A percentile compares a stretch with the other conserved stretches of the same genome.
Conservation (phyloP, 2,888 invertebrate species). For the Crossocerus cetratus region DNA sequence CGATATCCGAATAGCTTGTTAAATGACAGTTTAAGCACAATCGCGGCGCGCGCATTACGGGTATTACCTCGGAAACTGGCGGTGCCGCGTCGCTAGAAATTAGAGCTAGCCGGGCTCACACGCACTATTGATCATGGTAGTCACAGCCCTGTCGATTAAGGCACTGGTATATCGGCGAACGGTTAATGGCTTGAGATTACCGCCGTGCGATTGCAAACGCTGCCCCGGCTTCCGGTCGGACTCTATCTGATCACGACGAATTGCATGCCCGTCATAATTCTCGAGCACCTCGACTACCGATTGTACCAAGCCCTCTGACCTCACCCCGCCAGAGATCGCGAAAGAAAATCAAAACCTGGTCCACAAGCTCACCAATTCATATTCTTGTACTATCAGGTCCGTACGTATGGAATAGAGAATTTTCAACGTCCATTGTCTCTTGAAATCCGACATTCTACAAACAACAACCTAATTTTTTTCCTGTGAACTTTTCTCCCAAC, state of each 20-base stretch:
- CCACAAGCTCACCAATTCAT: too few species aligned
- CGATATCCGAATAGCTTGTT: slow-evolving; percentile 55
- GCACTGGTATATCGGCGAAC: slow-evolving; percentile 46
- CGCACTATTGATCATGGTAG: slow-evolving; percentile 56
- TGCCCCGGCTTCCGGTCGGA: slow-evolving; percentile 46
- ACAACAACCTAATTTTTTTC: background rate
- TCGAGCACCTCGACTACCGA: background rate
- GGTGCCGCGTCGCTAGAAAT: slow-evolving; percentile 51
- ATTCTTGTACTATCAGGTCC: too few species aligned
- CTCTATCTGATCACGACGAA: slow-evolving; percentile 47
- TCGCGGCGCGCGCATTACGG: slow-evolving; percentile 43
- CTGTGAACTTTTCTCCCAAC: background rate
- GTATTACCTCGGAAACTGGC: slow-evolving; percentile 52
- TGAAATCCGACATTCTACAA: too few species aligned
- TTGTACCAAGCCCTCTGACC: background rate
- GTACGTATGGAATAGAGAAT: background rate
- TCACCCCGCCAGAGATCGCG: too few species aligned
- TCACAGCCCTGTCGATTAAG: slow-evolving; percentile 55
- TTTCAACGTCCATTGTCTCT: background rate
- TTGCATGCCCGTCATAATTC: slow-evolving; percentile 45
- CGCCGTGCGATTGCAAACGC: slow-evolving; percentile 39
- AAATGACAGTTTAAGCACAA: slow-evolving; percentile 57
- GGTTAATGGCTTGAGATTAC: slow-evolving; percentile 57
- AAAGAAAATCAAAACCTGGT: too few species aligned
- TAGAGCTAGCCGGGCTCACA: slow-evolving; percentile 41